Conservation (phyloP, 2,888 invertebrate genomes). For the Xanthorhoe designata region DNA sequence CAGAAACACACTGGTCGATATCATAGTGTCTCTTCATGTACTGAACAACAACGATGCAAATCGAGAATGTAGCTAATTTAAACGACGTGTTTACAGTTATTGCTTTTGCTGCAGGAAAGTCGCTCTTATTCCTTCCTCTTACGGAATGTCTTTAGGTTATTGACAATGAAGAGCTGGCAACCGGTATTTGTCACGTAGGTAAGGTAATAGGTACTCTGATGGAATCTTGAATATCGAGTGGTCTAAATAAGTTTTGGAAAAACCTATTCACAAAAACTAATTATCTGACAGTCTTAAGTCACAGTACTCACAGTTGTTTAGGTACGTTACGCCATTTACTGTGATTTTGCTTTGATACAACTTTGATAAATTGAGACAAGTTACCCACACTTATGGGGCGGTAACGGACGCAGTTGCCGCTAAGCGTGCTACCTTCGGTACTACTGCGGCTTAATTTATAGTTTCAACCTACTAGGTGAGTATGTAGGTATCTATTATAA, state of each 20-base stretch:
- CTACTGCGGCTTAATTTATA: too few relatives aligned
- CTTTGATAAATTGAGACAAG: too few relatives aligned
- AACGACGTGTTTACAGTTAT: slow-evolving; percentile 47
- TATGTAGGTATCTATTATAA: too few relatives aligned
- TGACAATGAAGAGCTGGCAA: slow-evolving; percentile 27
- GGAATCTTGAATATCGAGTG: not conserved
- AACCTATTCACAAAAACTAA: too few relatives aligned
- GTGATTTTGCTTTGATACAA: too few relatives aligned
- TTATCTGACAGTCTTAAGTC: too few relatives aligned
- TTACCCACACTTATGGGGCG: too few relatives aligned
- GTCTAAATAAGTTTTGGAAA: not conserved
- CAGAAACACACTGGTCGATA: slow-evolving; percentile 54
- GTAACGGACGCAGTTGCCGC: too few relatives aligned
- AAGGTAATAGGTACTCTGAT: not conserved
- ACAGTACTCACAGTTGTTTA: too few relatives aligned
- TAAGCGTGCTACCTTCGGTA: too few relatives aligned
- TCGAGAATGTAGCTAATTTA: slow-evolving; percentile 63
- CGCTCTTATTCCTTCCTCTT: slow-evolving; percentile 32
- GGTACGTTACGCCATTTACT: too few relatives aligned
- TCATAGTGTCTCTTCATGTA: slow-evolving; percentile 64
- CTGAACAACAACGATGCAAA: slow-evolving; percentile 65
- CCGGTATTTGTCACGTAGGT: slow-evolving; percentile 35
- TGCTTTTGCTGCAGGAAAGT: slow-evolving; percentile 25
- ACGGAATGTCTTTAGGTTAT: slow-evolving; percentile 24
- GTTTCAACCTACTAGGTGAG: too few relatives aligned